Base-by-base conservation (phyloP, 2,888 invertebrate genomes). In the Drosophila yooni region DNA sequence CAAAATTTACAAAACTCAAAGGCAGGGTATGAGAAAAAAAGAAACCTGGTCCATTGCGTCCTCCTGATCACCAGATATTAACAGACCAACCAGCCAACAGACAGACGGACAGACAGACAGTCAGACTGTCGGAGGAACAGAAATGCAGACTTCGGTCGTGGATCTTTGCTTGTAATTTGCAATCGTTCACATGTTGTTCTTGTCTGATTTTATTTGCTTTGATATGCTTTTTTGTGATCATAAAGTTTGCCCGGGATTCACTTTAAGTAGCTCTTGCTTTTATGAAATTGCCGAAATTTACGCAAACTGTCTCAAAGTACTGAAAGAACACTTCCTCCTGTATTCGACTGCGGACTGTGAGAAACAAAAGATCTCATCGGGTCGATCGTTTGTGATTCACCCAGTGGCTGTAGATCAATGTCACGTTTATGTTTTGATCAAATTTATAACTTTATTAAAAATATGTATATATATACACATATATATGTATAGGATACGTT, bases 131-230 rank as follows among this genome's bases (percentile, higher is more conserved):
- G 51, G 25, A 25, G 46, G 27, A 27, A 54, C 54, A 54, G 33
- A 38, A 38, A 6, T 56, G 27, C 40, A 40, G 43, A 33, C 53
- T 50, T 65, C 36, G 38, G 58, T 51, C 50, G 65, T 40, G 66
- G 56, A 76, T 73, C 80, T 75, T 51, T 58, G 67, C 83, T 89
- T 87, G 84, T 88, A 87, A 87, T 89, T 89, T 88, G 89, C 89
- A 89, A 89, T 88, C 84, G 88, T 87, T 89, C 89, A 88, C 83
- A 87, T 84, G 87, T 79, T 88, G 80, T 81, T 87, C 85, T 81
- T 87, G 87, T 84, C 82, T 82, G 84, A 81, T 87, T 84, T 82
- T 87, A 79, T 87, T 89, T 84, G 77, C 76, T 82, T 77, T 83
- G 79, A 81, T 79, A 79, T 83, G 70, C n/a, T 74, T 65, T 67